Base-by-base conservation (phyloP, 2,888 invertebrate species). In the Amblyjoppa proteus region DNA sequence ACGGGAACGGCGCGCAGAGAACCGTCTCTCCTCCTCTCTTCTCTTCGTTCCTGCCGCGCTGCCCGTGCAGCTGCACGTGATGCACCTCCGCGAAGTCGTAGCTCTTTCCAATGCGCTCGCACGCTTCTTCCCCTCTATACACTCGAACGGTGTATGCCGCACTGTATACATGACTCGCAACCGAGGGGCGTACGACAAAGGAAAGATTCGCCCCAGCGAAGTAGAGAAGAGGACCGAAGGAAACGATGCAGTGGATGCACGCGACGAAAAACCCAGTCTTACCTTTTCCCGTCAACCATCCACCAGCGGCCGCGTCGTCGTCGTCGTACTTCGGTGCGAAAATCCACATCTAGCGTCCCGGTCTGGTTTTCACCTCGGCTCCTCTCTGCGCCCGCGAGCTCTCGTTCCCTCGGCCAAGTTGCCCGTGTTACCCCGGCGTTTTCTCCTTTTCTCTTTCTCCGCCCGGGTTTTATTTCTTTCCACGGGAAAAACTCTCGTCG, bases 61-160 rank as follows among this genome's bases (percentile, higher is more conserved):
- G 66, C 34, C 61, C 68, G 73, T 74, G 28, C 20, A 20, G 49
- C 64, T 56, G 66, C 34, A 64, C 68, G 73, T 78, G 73, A 78
- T 74, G 83, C 73, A 78, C 64, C 76, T 41, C 69, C 74, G 75
- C 31, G 64, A 83, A 73, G 73, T 51, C 58, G 75, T 61, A 70
- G 79, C 79, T 70, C 74, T 84, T 80, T 84, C 79, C 83, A 80
- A 84, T 80, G 83, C 79, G n/a, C 74, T 53, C 79, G 69, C 83
- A 49, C 70, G 68, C 68, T 13, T 75, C 70, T 38, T 69, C 64
- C 64, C 78, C 16, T 64, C 53, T 51, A 75, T 80, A 75, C 75
- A 75, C 64, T 71, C 64, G 71, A 61, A 70, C 56, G 49, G 53
- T 58, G 31, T 41, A 70, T 41, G 51, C 79, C 51, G 70, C 9